Evolutionary conservation across 2,888 invertebrate genomes (phyloP).

Genomic region (Caenorhabditis drosophilae): DNA sequence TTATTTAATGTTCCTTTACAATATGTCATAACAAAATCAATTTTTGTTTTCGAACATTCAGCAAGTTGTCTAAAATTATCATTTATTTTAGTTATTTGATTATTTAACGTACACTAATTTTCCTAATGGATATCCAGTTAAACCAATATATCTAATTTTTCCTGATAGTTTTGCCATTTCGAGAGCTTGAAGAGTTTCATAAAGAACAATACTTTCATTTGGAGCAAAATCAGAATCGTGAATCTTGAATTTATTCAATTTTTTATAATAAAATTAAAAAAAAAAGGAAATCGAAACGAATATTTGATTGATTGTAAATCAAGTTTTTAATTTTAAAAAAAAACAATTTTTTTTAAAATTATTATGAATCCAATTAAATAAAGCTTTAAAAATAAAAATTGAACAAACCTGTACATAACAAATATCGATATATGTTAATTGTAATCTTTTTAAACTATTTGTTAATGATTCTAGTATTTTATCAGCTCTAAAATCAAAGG

Average conservation of each 20-base stretch:
- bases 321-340: too few species aligned
- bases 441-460: slow-evolving; percentile 78
- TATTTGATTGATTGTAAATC: too few species aligned
- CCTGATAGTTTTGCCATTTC: slow-evolving; percentile 78
- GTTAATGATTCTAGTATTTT: slow-evolving; percentile 81
- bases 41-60: slow-evolving; percentile 74
- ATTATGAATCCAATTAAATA: background rate
- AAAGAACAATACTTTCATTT: slow-evolving; percentile 78
- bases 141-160: slow-evolving; percentile 80
- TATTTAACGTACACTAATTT: slow-evolving; percentile 76
- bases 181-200: slow-evolving; percentile 82
- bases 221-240: slow-evolving; percentile 89
- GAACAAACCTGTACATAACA: slow-evolving; percentile 79
- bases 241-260: slow-evolving; percentile 79
- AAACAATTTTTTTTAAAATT: too few species aligned
- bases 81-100: background rate
- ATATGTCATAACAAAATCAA: slow-evolving; percentile 81
- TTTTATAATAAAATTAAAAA: too few species aligned
- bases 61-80: slow-evolving; percentile 47
- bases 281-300: too few species aligned
- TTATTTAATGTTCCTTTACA: slow-evolving; percentile 83
- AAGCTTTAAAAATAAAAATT: background rate
- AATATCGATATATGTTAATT: slow-evolving; percentile 81
- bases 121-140: slow-evolving; percentile 83
- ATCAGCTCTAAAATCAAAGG: slow-evolving; percentile 85